Evolutionary conservation across 2,888 invertebrate genomes (phyloP).

Genomic region (Drosophila mettleri): DNA sequence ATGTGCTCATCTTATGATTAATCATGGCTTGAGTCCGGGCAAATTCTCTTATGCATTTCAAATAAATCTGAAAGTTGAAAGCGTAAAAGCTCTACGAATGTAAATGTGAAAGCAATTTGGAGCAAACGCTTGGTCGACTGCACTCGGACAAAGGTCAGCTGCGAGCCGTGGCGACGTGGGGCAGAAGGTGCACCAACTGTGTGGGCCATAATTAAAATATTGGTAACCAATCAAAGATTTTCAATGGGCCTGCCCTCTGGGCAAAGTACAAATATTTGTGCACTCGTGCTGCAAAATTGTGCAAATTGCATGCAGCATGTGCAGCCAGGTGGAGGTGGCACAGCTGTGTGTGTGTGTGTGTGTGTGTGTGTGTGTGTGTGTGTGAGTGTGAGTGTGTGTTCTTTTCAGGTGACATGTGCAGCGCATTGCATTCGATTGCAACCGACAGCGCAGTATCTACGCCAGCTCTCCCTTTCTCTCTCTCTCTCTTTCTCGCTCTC

Average conservation of each 20-base stretch:
- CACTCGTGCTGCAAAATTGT: constrained; percentile 80
- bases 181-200: constrained; percentile 31
- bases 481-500: neutral
- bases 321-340: constrained; percentile 14
- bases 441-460: constrained; percentile 21
- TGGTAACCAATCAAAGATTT: constrained; percentile 78
- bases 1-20: neutral
- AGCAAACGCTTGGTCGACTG: constrained; percentile 33
- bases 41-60: neutral
- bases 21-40: neutral
- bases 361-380: constrained; percentile 2
- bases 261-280: constrained; percentile 68
- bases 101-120: constrained; percentile 57
- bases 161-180: constrained; percentile 9
- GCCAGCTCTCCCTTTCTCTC: neutral
- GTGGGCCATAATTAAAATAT: constrained; percentile 79
- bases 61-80: neutral
- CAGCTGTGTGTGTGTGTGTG: neutral
- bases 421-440: constrained; percentile 62
- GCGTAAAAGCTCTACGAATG: neutral
- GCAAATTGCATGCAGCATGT: constrained; percentile 76
- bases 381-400: constrained; percentile 13
- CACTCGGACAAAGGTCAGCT: constrained; percentile 56
- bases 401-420: constrained; percentile 74
- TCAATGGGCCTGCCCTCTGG: constrained; percentile 48